Base-by-base conservation (phyloP, 2,888 invertebrate genomes). In the Acheta domesticus region DNA sequence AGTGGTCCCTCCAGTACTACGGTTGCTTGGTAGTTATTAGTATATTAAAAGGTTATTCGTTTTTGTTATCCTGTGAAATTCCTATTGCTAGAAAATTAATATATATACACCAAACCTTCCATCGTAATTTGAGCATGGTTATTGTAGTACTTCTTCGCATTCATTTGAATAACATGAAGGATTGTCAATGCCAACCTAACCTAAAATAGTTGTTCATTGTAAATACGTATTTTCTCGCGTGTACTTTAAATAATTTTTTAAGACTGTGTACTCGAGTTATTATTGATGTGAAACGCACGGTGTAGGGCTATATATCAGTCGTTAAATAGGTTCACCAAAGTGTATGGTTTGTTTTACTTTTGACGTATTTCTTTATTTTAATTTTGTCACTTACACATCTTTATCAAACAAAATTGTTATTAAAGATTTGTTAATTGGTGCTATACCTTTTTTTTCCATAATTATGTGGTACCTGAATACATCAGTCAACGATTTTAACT, bases 131-230 rank as follows among this genome's bases (percentile, higher is more conserved):
- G 8, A 36, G 62, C 16, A 62, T 16, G 14, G 62, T 62, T 62
- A 19, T 14, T 16, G 62, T n/a, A 14, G 62, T 62, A 62, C 62
- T 36, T 36, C 62, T 62, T 12, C 62, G 4, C 62, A 62, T 3
- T 62, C n/a, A 62, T 62, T 62, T n/a, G 14, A 62, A n/a, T 62
- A n/a, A 62, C 62, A 62, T 62, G 62, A 62, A 62, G n/a, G 62
- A 62, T 62, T 19, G n/a, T 62, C 62, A n/a, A 62, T 62, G 16
- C 16, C n/a, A 62, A 62, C 62, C 62, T 62, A 62, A 62, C 62
- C 62, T 62, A 62, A 62, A 62, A 62, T n/a, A 62, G 62, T 16
- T 62, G 62, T 62, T 19, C 62, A 19, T 62, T 12, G 62, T 14
- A 62, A n/a, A 62, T 62, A 62, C 36, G 1, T 36, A 36, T 36